Base-by-base conservation (phyloP, 2,113 vertebrate genomes). In the Cephalopterus ornatus region DNA sequence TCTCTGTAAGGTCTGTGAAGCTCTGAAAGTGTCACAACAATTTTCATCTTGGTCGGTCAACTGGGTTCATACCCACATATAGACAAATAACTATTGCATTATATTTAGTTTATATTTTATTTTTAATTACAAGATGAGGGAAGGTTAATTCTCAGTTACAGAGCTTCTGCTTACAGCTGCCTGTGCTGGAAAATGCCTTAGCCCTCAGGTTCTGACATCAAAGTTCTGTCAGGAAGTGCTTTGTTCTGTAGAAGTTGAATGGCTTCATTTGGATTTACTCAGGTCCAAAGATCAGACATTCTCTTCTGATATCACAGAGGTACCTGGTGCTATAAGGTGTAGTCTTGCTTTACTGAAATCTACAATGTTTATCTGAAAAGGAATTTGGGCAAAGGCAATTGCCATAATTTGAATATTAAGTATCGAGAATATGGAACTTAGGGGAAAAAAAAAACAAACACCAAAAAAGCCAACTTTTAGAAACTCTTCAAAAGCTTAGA, bases 361-460 rank as follows among this genome's bases (percentile, higher is more conserved):
- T 62, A 41, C 5, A 30, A 15, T 9, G 7, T 47, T 19, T 42
- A 24, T 42, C 13, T 88, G 35, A 65, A 56, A 27, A 76, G 33
- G 27, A 79, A 27, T 5, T 16, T 55, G 19, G 8, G 11, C 12
- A 52, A 85, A 85, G 61, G 8, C 32, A 67, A 14, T 37, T 58
- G 55, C 3, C 15, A 50, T 53, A 0, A 63, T 72, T 53, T 62
- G 10, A 53, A 22, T 74, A 46, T 62, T 49, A 62, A 62, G 3
- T 44, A 63, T 14, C 3, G 13, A 78, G 42, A 67, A 5, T 20
- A 67, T 27, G 6, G 3, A 53, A 46, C 8, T 67, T 59, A 41
- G 12, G 2, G 5, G 20, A 21, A 22, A 6, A 37, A n/a, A 7
- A 16, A 39, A 9, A 4, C 4, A n/a, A n/a, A n/a, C 9, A 19